These are phyloP conservation scores for Dasysyrphus albostriatus DNA, from an alignment of 2,888 invertebrate species.

Conservation along the genomic window DNA sequence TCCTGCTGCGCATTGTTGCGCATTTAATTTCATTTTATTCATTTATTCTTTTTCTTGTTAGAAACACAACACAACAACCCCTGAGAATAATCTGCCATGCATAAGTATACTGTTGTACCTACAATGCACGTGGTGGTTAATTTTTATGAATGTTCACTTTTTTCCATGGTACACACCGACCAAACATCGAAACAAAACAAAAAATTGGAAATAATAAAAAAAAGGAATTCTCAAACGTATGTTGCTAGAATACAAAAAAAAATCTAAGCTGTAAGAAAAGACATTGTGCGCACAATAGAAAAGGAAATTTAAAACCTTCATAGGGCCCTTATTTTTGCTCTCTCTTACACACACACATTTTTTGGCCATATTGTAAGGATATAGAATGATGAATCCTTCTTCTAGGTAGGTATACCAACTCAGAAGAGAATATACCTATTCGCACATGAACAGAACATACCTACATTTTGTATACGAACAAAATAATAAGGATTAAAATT, in stretches of 20 bases:
- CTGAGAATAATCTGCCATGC: slow-evolving; percentile 42
- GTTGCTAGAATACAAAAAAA: slow-evolving; percentile 9
- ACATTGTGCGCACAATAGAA: slow-evolving; percentile 53
- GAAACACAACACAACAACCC: slow-evolving; percentile 41
- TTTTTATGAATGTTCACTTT: slow-evolving; percentile 73
- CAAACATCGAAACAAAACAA: slow-evolving; percentile 16
- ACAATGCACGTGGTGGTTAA: slow-evolving; percentile 72
- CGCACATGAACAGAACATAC: background rate
- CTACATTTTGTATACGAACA: slow-evolving; percentile 28
- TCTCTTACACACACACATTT: slow-evolving; percentile 63
- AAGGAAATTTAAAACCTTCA: slow-evolving; percentile 74
- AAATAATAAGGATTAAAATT: slow-evolving; percentile 68
- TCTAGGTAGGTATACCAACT: slow-evolving; percentile 21
- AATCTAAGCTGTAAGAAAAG: slow-evolving; percentile 24
- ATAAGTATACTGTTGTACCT: slow-evolving; percentile 34
- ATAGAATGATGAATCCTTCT: slow-evolving; percentile 36
- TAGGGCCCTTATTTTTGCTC: slow-evolving; percentile 24
- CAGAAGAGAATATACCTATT: background rate
- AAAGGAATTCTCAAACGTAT: slow-evolving; percentile 32
- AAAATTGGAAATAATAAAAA: slow-evolving; percentile 31
- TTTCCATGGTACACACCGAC: slow-evolving; percentile 19
- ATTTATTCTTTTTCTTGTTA: slow-evolving; percentile 31
- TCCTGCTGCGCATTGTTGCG: slow-evolving; percentile 74
- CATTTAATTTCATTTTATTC: slow-evolving; percentile 66
- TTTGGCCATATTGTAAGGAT: slow-evolving; percentile 61